A percentile compares a stretch with the other conserved stretches of the same genome.
Evolutionary conservation across 2,797 vertebrate species (phyloP).

Genomic region (Melanogrammus aeglefinus): DNA sequence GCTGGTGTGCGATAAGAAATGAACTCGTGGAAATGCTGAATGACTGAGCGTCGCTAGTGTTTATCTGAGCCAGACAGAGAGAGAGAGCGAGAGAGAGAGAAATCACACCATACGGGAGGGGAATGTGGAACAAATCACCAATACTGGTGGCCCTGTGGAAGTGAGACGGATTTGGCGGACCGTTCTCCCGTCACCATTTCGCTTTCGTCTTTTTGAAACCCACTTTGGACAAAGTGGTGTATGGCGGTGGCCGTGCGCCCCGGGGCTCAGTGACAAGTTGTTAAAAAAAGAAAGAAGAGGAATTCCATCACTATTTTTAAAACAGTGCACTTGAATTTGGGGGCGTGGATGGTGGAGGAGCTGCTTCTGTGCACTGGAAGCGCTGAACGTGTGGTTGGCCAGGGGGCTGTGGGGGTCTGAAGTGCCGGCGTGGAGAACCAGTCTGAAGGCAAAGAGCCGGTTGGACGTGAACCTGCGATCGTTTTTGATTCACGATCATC

Average conservation of each 20-base stretch:
- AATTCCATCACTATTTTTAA: constrained; percentile 64
- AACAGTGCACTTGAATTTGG: constrained; percentile 47
- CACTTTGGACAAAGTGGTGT: constrained; percentile 53
- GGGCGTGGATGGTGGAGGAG: constrained; percentile 26
- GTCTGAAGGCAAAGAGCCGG: no score
- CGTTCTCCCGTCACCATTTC: neutral
- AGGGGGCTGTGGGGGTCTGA: constrained; percentile 48
- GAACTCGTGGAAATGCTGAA: constrained; percentile 55
- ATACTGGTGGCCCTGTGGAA: constrained; percentile 20
- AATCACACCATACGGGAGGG: neutral
- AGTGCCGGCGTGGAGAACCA: constrained; percentile 38
- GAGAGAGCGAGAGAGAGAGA: constrained; percentile 12
- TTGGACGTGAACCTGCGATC: no score
- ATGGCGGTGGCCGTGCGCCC: constrained; percentile 29
- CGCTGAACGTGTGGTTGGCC: constrained; percentile 48
- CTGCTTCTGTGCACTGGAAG: constrained; percentile 25
- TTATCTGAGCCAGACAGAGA: neutral
- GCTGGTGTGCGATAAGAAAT: constrained; percentile 51
- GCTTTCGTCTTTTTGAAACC: constrained; percentile 13
- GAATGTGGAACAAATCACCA: constrained; percentile 47
- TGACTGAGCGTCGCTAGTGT: constrained; percentile 44
- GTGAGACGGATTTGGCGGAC: neutral
- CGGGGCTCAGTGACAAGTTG: constrained; percentile 59
- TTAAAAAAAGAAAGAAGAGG: neutral
- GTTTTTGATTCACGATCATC: no score